Evolutionary conservation across 2,113 vertebrate genomes (phyloP), one percentile per base, ranked within the genome.

Genomic region (Sinosuthora webbiana): DNA sequence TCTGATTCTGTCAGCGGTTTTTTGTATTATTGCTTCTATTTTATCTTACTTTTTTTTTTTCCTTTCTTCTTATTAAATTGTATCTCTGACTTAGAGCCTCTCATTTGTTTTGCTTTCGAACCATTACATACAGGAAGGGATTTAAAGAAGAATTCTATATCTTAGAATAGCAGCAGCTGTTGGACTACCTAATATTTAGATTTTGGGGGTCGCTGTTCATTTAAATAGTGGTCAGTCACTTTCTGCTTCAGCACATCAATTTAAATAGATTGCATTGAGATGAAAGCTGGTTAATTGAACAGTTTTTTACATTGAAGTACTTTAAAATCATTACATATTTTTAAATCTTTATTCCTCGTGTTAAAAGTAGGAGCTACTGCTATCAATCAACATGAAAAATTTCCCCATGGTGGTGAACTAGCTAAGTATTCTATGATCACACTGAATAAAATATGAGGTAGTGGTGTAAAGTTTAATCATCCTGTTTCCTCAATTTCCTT

Each of bases 371-470:
- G 28, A 93, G 56, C 68, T 68, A 55, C 47, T 75, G 17, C 11
- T 92, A 88, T 93, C 88, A 92, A 90, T 95, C 85, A 90, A 49
- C n/a, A 50, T 35, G 47, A 90, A 87, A 83, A 81, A 90, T 71
- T 78, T 94, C 73, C 94, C 90, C 25, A 9, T 39, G 63, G 83
- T 55, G 11, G 49, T 78, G 90, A 94, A 70, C 64, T 81, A 95
- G 64, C 47, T 47, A 92, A 86, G 60, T 90, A 90, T 83, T 94
- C 67, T 93, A 91, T 92, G 88, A 92, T 95, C 86, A 77, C 28
- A 23, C 39, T 89, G 81, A 95, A 97, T 88, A 97, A 97, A 96
- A 92, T 84, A 97, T 86, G 70, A 94, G 52, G 11, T 57, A 91
- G 28, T 47, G 59, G 63, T 89, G 55, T 92, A 95, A 91, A 94